Conservation (phyloP, 2,888 invertebrate genomes). For the Scelioninae gen. 1 region DNA sequence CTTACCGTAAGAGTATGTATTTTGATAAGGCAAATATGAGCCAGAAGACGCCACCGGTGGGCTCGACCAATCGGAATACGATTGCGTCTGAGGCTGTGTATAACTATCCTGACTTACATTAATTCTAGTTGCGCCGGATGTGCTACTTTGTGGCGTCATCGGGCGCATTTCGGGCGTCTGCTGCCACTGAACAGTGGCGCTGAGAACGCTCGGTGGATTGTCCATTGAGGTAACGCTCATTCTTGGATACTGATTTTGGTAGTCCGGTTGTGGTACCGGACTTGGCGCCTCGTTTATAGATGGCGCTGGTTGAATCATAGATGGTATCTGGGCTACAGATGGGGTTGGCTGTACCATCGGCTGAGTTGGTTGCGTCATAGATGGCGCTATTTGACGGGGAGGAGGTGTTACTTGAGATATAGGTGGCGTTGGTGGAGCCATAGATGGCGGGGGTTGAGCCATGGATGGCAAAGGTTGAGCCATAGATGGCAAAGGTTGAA, state of each 20-base stretch:
- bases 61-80: slow-evolving; percentile 27
- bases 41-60: slow-evolving; percentile 30
- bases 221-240: slow-evolving; percentile 65
- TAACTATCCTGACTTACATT: slow-evolving; percentile 48
- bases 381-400: too few relatives aligned
- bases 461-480: too few relatives aligned
- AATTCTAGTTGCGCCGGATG: slow-evolving; percentile 39
- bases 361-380: too few relatives aligned
- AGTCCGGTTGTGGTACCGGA: slow-evolving; percentile 1
- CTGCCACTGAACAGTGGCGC: slow-evolving; percentile 57
- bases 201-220: slow-evolving; percentile 54
- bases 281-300: background rate
- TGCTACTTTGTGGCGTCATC: slow-evolving; percentile 4
- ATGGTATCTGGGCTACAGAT: too few relatives aligned
- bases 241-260: slow-evolving; percentile 71
- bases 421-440: too few relatives aligned
- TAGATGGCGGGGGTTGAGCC: too few relatives aligned
- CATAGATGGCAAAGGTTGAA: too few relatives aligned
- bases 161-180: slow-evolving; percentile 49
- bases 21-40: slow-evolving; percentile 46
- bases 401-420: too few relatives aligned
- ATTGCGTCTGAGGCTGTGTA: slow-evolving; percentile 12
- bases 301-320: too few relatives aligned
- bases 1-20: slow-evolving; percentile 29
- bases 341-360: too few relatives aligned